A percentile compares a stretch with the other conserved stretches of the same genome.
phyloP scores from a whole-genome alignment of 2,113 vertebrate species.

The Lophius piscatorius region DNA sequence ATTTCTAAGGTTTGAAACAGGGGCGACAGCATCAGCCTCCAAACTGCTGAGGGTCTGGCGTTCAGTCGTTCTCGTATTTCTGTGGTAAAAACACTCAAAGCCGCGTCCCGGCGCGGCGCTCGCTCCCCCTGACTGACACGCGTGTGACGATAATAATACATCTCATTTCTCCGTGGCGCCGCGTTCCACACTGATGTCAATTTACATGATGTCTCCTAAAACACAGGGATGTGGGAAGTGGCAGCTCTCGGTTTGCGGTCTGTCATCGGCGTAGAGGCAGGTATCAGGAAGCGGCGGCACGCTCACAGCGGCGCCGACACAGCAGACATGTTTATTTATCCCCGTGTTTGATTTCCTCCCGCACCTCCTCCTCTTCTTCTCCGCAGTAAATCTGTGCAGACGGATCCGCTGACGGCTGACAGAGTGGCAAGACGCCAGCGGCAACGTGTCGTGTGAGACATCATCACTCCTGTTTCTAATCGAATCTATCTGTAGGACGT shows the following conservation, averaged over 20 bases:
- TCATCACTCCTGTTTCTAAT: too few species aligned
- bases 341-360: conserved; percentile 10
- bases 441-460: conserved; percentile 21
- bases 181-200: conserved; percentile 13
- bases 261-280: conserved; percentile 33
- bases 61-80: too few species aligned
- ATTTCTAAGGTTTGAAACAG: too few species aligned
- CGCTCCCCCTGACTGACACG: neutral
- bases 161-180: conserved; percentile 27
- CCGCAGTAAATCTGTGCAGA: conserved; percentile 29
- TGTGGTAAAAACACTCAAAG: too few species aligned
- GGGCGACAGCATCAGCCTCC: too few species aligned
- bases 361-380: conserved; percentile 3
- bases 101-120: too few species aligned
- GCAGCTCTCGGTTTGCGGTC: conserved; percentile 18
- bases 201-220: conserved; percentile 28
- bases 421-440: conserved; percentile 33
- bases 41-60: too few species aligned
- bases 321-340: conserved; percentile 32
- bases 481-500: too few species aligned
- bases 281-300: conserved; percentile 12
- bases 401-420: conserved; percentile 35
- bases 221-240: conserved; percentile 11
- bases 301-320: neutral
- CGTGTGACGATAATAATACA: conserved; percentile 24